Evolutionary conservation across 2,888 invertebrate species (phyloP).

Genomic region (Alsophila aescularia): DNA sequence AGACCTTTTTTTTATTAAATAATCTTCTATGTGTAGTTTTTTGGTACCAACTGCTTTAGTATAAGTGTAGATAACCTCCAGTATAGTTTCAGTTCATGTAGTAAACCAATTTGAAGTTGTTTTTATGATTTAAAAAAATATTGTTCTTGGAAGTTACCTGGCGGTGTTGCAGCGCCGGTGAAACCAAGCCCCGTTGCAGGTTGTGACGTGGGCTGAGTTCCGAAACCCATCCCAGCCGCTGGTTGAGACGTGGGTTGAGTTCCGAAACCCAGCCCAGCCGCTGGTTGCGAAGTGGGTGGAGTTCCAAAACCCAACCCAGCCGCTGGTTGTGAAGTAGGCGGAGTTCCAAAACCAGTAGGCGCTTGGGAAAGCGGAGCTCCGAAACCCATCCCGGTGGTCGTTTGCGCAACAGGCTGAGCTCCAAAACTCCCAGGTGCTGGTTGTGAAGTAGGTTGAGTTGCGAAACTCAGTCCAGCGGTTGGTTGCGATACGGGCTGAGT

Average conservation of each 20-base stretch:
- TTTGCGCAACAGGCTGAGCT: constrained; percentile 9
- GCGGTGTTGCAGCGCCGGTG: not conserved
- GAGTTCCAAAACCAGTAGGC: constrained; percentile 26
- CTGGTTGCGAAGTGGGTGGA: not conserved
- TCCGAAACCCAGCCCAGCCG: no score
- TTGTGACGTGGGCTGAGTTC: no score
- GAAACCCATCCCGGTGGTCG: constrained; percentile 12
- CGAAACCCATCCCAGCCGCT: no score
- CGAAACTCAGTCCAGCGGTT: constrained; percentile 27
- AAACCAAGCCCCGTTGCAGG: no score
- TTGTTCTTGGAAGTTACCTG: constrained; percentile 1
- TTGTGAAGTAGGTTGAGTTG: constrained; percentile 6
- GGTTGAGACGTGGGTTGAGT: not conserved
- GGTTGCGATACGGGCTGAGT: constrained; percentile 20
- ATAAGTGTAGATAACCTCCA: no score
- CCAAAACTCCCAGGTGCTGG: constrained; percentile 20
- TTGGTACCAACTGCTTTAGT: no score
- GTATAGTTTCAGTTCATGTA: no score
- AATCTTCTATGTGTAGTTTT: no score
- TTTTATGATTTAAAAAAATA: no score
- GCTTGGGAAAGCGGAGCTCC: constrained; percentile 14
- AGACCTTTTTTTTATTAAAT: no score
- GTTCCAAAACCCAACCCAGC: constrained; percentile 31
- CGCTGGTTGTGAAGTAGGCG: constrained; percentile 8
- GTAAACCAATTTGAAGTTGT: no score